phyloP scores from a whole-genome alignment of 2,888 invertebrate genomes.

The Papilio gigon region DNA sequence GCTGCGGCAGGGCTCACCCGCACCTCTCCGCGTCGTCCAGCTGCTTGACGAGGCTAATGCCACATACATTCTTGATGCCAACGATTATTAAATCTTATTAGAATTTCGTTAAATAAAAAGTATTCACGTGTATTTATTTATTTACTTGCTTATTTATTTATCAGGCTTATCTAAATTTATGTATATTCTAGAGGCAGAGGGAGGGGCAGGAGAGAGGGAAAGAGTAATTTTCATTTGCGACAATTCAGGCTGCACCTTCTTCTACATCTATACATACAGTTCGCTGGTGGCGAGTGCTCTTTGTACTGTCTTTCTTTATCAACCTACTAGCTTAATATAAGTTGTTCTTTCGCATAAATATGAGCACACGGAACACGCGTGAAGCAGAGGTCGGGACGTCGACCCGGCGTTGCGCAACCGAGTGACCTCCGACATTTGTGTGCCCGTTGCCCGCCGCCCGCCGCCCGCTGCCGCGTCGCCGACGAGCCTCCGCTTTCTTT shows the following conservation, averaged over 20 bases:
- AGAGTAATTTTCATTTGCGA: too few species aligned
- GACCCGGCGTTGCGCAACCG: slow-evolving; percentile 22
- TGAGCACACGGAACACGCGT: background rate
- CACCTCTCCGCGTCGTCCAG: background rate
- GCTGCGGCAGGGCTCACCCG: background rate
- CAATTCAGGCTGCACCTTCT: too few species aligned
- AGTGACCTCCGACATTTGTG: slow-evolving; percentile 11
- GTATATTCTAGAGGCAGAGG: background rate
- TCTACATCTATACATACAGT: background rate
- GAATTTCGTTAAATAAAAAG: background rate
- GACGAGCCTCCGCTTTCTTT: slow-evolving; percentile 28
- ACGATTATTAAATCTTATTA: background rate
- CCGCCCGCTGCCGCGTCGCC: background rate
- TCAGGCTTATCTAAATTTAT: too few species aligned
- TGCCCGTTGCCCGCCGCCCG: background rate
- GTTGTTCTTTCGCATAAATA: background rate
- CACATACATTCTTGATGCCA: background rate
- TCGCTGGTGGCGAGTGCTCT: background rate
- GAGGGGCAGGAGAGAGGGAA: too few species aligned
- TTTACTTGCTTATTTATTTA: too few species aligned
- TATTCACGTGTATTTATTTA: too few species aligned
- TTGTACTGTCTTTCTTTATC: background rate
- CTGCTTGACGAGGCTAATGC: background rate
- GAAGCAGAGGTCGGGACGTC: background rate
- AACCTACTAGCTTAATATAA: background rate